Percentiles rank a stretch among this genome's conserved stretches.
These are phyloP conservation scores for Dascyllus trimaculatus DNA, from an alignment of 2,113 vertebrate genomes.

Conservation along the genomic window DNA sequence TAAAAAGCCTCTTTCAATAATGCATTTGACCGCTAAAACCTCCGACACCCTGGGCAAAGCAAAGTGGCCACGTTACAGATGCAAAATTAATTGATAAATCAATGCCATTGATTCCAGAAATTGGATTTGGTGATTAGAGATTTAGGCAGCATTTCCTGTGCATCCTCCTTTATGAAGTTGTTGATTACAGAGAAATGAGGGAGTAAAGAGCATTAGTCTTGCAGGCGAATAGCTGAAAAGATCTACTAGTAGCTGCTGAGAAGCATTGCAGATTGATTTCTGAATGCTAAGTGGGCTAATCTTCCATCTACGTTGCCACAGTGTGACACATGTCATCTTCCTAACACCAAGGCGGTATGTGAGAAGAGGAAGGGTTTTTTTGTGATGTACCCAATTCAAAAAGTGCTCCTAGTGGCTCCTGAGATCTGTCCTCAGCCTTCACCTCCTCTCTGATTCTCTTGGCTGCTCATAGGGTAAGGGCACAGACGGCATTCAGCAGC, in stretches of 20 bases:
- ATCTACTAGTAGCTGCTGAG: slow-evolving; percentile 54
- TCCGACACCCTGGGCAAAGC: slow-evolving; percentile 62
- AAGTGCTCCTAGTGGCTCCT: slow-evolving; percentile 28
- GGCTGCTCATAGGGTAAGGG: slow-evolving; percentile 27
- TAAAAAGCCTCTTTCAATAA: slow-evolving; percentile 81
- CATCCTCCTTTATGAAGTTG: slow-evolving; percentile 68
- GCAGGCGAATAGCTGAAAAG: slow-evolving; percentile 59
- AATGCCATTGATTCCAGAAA: slow-evolving; percentile 71
- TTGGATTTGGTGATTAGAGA: slow-evolving; percentile 70
- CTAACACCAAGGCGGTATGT: slow-evolving; percentile 16
- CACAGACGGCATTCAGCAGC: slow-evolving; percentile 38
- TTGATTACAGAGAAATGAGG: slow-evolving; percentile 72
- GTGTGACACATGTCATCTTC: slow-evolving; percentile 40
- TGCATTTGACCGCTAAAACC: slow-evolving; percentile 77
- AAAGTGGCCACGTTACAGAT: slow-evolving; percentile 58
- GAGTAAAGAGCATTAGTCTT: slow-evolving; percentile 63
- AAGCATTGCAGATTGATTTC: slow-evolving; percentile 75
- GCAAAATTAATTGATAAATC: slow-evolving; percentile 80
- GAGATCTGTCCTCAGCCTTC: slow-evolving; percentile 40
- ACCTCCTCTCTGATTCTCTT: slow-evolving; percentile 38
- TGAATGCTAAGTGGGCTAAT: slow-evolving; percentile 73
- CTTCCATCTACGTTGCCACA: slow-evolving; percentile 56
- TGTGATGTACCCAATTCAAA: background rate
- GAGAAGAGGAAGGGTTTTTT: slow-evolving; percentile 3
- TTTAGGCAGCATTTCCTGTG: slow-evolving; percentile 64